Evolutionary conservation across 2,888 invertebrate species (phyloP), one percentile per base, ranked within the genome.

Genomic region (Perizoma affinitatum): DNA sequence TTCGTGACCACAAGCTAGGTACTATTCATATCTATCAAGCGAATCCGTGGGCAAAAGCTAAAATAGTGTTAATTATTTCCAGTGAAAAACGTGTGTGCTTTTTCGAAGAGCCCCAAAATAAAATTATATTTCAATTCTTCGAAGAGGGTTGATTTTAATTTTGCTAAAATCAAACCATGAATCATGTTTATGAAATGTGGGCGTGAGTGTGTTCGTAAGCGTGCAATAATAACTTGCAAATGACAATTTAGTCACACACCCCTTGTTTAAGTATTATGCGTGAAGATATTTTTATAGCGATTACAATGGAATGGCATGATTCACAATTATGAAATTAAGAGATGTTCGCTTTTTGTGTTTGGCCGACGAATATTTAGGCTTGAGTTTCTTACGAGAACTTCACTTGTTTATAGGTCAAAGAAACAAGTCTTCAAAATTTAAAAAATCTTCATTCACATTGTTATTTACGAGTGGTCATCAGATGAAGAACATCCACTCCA

Each of bases 281-380:
- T 72, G 69, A 70, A 70, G 73, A 78, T 74, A 72, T 73, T 79
- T 74, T 79, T 76, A 78, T 78, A 67, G 68, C 64, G 55, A 67
- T 66, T 71, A 67, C 55, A 53, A 63, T 66, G 56, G 54, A 49
- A 41, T 40, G 53, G 9, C 60, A 34, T 52, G 62, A 63, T 50
- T 65, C 48, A 59, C 50, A 62, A 56, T 61, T 48, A 40, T 34
- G 11, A 60, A 52, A 43, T 51, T 50, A 43, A 8, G 6, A 34
- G 6, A 8, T 40, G 7, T 40, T n/a, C n/a, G 9, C 42, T 10
- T 42, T 42, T 42, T 38, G 38, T 22, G 5, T 11, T 11, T 5
- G 38, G 10, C 10, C 34, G 10, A 33, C 7, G 7, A 7, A 9
- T 41, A 38, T 38, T 49, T 49, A n/a, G n/a, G n/a, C n/a, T n/a